phyloP scores from a whole-genome alignment of 2,113 vertebrate genomes.

The Nesogale talazaci region DNA sequence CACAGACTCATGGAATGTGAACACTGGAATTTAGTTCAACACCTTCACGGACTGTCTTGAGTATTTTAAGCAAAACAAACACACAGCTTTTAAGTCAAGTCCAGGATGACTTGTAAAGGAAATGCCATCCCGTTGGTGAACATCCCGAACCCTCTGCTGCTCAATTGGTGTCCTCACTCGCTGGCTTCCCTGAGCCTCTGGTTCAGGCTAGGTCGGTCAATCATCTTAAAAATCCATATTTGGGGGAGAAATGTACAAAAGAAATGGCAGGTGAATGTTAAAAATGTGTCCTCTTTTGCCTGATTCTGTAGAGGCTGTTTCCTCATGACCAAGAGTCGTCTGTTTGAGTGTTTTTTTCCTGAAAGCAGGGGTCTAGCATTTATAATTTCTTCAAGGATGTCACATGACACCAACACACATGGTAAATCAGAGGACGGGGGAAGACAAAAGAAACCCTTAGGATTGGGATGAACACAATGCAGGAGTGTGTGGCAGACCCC shows the following conservation, averaged over 20 bases:
- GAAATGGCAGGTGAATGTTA: background rate
- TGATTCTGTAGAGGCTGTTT: background rate
- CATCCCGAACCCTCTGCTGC: background rate
- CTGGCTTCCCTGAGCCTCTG: background rate
- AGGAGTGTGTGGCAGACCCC: too few species aligned
- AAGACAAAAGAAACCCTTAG: background rate
- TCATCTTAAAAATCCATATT: background rate
- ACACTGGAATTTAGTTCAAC: conserved; percentile 41
- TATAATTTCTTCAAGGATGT: background rate
- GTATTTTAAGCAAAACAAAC: conserved; percentile 34
- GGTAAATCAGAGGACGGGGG: background rate
- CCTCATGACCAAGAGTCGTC: background rate
- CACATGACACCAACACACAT: background rate
- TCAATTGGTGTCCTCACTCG: background rate
- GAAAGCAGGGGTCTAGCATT: background rate
- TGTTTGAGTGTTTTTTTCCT: background rate
- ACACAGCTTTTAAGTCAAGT: conserved; percentile 34
- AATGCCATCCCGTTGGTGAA: conserved; percentile 6
- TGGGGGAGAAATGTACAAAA: background rate
- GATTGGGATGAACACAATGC: background rate
- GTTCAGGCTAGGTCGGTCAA: background rate
- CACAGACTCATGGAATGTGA: conserved; percentile 34
- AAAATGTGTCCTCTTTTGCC: background rate
- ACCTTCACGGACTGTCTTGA: conserved; percentile 39
- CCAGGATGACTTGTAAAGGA: conserved; percentile 47